Percentiles rank a stretch among this genome's conserved stretches.
Conservation (phyloP, 1,140 invertebrate genomes). For the Musca domestica region DNA sequence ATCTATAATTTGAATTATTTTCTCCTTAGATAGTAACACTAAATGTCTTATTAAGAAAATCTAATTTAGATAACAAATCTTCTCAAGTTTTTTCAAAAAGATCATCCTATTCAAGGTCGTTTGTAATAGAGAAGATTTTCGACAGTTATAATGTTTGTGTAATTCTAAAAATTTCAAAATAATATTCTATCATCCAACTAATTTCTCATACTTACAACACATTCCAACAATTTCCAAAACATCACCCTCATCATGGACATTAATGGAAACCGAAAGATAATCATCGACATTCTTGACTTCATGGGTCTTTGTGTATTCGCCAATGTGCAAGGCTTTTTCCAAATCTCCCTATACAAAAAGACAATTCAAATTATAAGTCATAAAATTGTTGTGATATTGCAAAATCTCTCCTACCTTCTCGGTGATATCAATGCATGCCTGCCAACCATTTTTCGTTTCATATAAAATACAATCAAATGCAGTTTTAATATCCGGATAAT, state of each 20-base stretch:
- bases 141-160: no score
- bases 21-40: no score
- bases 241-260: constrained; percentile 91
- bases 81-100: no score
- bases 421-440: constrained; percentile 53
- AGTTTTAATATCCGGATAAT: constrained; percentile 81
- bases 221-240: constrained; percentile 89
- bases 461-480: constrained; percentile 93
- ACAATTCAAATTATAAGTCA: neutral
- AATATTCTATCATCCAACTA: neutral
- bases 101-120: no score
- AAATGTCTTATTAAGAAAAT: no score
- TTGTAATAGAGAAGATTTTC: no score
- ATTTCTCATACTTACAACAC: constrained; percentile 72
- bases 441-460: constrained; percentile 73
- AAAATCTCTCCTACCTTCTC: constrained; percentile 29
- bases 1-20: no score
- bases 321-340: constrained; percentile 70
- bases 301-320: constrained; percentile 80
- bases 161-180: neutral
- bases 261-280: constrained; percentile 86
- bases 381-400: no score
- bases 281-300: constrained; percentile 81
- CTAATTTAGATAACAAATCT: no score
- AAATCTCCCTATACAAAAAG: constrained; percentile 66